Conservation (phyloP, 2,797 vertebrate species). For the Oophaga sylvatica region DNA sequence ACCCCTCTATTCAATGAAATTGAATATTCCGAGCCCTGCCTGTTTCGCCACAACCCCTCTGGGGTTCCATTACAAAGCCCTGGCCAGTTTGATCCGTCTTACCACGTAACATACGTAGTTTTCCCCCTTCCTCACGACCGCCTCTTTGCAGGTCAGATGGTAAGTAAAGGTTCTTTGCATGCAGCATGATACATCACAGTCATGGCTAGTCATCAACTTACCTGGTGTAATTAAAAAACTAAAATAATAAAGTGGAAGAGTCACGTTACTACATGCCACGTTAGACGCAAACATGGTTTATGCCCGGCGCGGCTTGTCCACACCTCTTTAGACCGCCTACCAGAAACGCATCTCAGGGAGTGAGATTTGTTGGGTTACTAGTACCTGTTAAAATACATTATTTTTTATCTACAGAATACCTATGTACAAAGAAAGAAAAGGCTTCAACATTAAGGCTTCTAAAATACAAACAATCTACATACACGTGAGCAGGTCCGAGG, state of each 20-base stretch:
- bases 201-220: constrained; percentile 1
- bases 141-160: constrained; percentile 3
- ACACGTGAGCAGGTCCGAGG: neutral
- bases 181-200: constrained; percentile 35
- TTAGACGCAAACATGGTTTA: neutral
- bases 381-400: constrained; percentile 42
- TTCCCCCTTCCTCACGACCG: neutral
- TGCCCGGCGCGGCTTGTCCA: neutral
- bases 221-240: neutral
- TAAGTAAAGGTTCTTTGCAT: constrained; percentile 31
- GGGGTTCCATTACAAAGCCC: neutral
- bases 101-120: neutral
- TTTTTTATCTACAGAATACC: constrained; percentile 17
- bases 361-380: constrained; percentile 29
- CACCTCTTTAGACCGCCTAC: neutral
- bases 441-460: constrained; percentile 26
- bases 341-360: constrained; percentile 4
- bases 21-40: neutral
- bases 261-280: neutral
- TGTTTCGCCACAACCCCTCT: neutral
- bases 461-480: constrained; percentile 26
- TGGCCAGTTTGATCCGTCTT: neutral
- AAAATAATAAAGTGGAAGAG: neutral
- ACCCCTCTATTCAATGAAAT: constrained; percentile 5
- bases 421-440: constrained; percentile 29